phyloP scores from a whole-genome alignment of 2,888 invertebrate species.

The Philonicus albiceps region DNA sequence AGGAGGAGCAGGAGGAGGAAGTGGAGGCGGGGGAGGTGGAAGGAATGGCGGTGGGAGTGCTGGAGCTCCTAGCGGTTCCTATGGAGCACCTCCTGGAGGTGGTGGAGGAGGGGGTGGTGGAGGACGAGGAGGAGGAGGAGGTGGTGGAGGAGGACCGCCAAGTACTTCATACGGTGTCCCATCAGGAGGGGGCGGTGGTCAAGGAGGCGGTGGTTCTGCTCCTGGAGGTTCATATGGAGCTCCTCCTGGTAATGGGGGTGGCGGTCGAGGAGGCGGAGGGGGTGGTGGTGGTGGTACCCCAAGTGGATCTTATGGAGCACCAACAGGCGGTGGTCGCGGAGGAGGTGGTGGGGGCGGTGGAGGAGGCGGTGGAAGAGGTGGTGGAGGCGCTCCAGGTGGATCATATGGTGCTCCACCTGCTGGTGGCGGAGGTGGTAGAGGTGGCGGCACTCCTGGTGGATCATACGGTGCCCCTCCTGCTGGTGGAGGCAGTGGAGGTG shows the following conservation, averaged over 20 bases:
- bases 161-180: slow-evolving; percentile 28
- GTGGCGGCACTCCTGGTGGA: background rate
- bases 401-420: background rate
- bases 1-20: background rate
- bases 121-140: background rate
- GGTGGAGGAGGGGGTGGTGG: background rate
- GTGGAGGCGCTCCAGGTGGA: background rate
- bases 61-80: background rate
- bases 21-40: background rate
- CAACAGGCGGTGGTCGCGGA: slow-evolving; percentile 3
- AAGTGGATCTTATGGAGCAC: slow-evolving; percentile 25
- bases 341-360: background rate
- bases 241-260: background rate
- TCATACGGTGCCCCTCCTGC: background rate
- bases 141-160: background rate
- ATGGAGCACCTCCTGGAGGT: background rate
- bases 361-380: background rate
- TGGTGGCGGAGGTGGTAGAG: background rate
- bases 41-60: background rate
- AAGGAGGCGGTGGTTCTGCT: background rate
- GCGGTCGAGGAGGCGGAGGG: background rate
- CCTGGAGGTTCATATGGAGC: slow-evolving; percentile 7
- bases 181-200: slow-evolving; percentile 4
- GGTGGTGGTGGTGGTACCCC: background rate
- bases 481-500: background rate